A percentile compares a stretch with the other conserved stretches of the same genome.
phyloP scores from a whole-genome alignment of 2,113 vertebrate genomes.

The Centropus bengalensis region DNA sequence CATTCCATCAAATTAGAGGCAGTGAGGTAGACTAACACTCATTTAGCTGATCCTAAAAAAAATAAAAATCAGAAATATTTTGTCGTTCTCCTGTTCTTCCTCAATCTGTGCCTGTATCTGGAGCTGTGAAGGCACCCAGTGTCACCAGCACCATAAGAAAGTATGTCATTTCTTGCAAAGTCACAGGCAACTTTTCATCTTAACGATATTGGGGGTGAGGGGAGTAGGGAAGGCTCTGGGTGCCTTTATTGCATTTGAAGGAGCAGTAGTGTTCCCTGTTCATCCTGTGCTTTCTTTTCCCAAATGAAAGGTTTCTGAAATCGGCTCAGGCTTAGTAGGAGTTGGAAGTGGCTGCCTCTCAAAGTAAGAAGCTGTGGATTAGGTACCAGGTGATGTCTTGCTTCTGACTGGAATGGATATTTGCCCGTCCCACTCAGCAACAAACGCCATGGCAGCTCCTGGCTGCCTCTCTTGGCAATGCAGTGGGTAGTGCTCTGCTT shows the following conservation, averaged over 20 bases:
- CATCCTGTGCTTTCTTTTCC: not conserved
- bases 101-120: not conserved
- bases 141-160: not conserved
- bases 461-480: not conserved
- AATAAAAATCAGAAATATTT: not conserved
- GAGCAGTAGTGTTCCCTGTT: not conserved
- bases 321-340: not conserved
- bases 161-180: not conserved
- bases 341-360: not conserved
- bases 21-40: not conserved
- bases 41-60: not conserved
- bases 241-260: not conserved
- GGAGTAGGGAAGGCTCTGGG: not conserved
- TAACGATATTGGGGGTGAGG: not conserved
- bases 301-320: not conserved
- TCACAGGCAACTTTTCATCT: not conserved
- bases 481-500: not conserved
- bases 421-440: not conserved
- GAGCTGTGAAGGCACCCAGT: not conserved
- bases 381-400: not conserved
- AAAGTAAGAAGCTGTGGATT: not conserved
- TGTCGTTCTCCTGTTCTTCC: not conserved
- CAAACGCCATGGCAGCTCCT: not conserved
- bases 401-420: not conserved
- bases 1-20: not conserved